Base-by-base conservation (phyloP, 2,888 invertebrate genomes). In the Oegoconia quadripuncta region DNA sequence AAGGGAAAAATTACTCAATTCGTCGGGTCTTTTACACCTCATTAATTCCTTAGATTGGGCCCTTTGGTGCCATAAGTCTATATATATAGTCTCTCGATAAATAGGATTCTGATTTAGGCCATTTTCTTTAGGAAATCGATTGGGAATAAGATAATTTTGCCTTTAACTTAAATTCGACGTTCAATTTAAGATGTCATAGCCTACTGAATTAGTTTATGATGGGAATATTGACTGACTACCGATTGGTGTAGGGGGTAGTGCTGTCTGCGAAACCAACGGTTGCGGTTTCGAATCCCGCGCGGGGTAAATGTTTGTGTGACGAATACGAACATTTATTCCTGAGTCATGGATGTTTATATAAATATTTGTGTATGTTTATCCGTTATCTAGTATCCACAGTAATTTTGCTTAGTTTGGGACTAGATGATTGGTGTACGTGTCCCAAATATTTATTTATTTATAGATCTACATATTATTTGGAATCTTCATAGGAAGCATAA, bases 11-110 rank as follows among this genome's bases (percentile, higher is more conserved):
- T 74, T 71, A 79, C 75, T 75, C 77, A 74, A 78, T 75, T 71
- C 71, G 59, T 57, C 65, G 66, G 74, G 75, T 80, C 77, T 73
- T 84, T 84, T 71, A 75, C 84, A 80, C 78, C 68, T 79, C 84
- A 83, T 84, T 83, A 83, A 71, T 66, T 66, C 56, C 51, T 60
- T 69, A 76, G 78, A 82, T 83, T 80, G 81, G 70, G 61, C 55
- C 60, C 59, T 59, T 59, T 59, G 52, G 55, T 72, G 60, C 55
- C 59, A 64, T 58, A 78, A 74, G 6, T 66, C 75, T 67, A 63
- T n/a, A n/a, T n/a, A n/a, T n/a, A n/a, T 63, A 59, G 64, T 62
- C 60, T 46, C 43, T 64, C 56, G 62, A 61, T 66, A 71, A 74
- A 72, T 66, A 61, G 55, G 59, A 39, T 42, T 28, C 39, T 34